Conservation (phyloP, 2,888 invertebrate genomes). For the Strigamia maritima region DNA sequence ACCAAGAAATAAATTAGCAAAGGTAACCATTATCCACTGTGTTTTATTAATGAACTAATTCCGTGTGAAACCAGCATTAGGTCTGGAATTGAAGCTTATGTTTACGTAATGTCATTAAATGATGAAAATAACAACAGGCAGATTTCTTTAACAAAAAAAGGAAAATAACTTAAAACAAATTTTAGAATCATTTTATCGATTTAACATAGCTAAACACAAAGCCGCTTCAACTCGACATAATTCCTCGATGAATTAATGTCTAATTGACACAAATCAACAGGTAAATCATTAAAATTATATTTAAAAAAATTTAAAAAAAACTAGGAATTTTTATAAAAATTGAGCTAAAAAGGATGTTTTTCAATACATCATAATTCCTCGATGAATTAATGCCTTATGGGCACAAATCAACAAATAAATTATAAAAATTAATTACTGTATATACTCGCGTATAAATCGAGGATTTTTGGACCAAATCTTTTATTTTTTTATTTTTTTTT, state of each 20-base stretch:
- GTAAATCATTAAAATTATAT: too few relatives aligned
- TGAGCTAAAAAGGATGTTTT: not conserved
- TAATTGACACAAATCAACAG: not conserved
- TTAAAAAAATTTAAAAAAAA: too few relatives aligned
- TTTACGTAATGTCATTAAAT: not conserved
- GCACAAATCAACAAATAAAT: not conserved
- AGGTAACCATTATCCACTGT: not conserved
- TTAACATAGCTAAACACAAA: not conserved
- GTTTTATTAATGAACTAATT: not conserved
- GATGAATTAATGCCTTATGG: not conserved
- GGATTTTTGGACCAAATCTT: too few relatives aligned
- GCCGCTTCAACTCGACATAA: not conserved
- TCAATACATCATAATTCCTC: not conserved
- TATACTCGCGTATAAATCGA: too few relatives aligned
- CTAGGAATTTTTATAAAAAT: too few relatives aligned
- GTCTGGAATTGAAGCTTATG: not conserved
- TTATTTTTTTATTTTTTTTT: too few relatives aligned
- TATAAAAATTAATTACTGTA: too few relatives aligned
- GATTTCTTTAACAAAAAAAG: not conserved
- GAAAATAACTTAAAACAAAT: not conserved
- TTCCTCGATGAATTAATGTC: not conserved
- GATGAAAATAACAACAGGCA: not conserved
- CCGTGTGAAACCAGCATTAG: slow-evolving; percentile 4
- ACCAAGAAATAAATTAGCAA: not conserved
- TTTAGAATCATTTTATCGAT: not conserved